Percentiles rank a stretch among this genome's conserved stretches.
These are phyloP conservation scores for Bombus confusus DNA, from an alignment of 1,140 invertebrate genomes.

Conservation along the genomic window DNA sequence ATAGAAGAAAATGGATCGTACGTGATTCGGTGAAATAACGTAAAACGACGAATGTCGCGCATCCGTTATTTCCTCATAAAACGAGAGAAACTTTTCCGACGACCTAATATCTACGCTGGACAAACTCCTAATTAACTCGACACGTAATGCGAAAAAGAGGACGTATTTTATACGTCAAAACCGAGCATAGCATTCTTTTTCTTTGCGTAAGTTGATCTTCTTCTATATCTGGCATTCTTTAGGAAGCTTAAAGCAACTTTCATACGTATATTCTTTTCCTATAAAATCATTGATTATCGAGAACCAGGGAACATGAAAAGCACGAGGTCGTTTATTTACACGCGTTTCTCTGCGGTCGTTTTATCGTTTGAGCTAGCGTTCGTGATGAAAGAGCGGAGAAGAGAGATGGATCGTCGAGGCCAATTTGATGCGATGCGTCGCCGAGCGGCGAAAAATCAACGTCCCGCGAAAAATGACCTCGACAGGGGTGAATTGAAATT, in stretches of 20 bases:
- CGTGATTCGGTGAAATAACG: too few species aligned
- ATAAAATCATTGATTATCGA: background rate
- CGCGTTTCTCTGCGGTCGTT: background rate
- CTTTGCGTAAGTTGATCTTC: too few species aligned
- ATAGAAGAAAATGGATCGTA: too few species aligned
- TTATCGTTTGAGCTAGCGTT: background rate
- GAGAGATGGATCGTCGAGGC: background rate
- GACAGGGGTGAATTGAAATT: slow-evolving; percentile 34
- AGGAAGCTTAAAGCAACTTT: background rate
- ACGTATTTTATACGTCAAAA: too few species aligned
- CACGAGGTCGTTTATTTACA: background rate
- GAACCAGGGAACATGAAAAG: background rate
- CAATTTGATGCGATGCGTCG: slow-evolving; percentile 21
- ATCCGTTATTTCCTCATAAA: too few species aligned
- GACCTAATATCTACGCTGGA: too few species aligned
- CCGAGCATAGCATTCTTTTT: too few species aligned
- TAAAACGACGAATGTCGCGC: too few species aligned
- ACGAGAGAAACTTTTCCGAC: too few species aligned
- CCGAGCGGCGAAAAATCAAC: slow-evolving; percentile 36
- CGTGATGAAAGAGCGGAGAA: background rate
- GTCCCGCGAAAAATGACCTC: slow-evolving; percentile 35
- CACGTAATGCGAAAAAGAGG: too few species aligned
- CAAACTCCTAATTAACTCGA: too few species aligned
- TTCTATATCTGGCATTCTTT: too few species aligned
- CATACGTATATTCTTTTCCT: background rate